phyloP scores from a whole-genome alignment of 2,797 vertebrate genomes.

The Smutsia gigantea region DNA sequence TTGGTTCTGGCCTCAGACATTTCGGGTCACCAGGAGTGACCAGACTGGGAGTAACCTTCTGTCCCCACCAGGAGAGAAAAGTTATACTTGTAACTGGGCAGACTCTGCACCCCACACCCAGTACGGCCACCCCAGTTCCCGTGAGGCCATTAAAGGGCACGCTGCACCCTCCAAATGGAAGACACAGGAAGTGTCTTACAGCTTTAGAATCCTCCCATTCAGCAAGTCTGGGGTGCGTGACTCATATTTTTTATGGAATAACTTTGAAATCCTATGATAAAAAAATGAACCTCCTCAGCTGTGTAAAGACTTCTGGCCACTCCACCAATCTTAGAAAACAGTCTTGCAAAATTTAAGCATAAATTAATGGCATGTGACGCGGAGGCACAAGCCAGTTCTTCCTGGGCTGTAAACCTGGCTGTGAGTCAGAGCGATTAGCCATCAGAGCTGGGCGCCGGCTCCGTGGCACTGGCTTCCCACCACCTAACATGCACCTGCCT shows the following conservation, averaged over 20 bases:
- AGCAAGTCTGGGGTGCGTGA: neutral
- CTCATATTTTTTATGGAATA: neutral
- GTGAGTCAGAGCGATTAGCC: neutral
- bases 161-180: neutral
- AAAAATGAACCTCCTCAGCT: neutral
- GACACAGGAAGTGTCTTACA: neutral
- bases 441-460: fast-evolving
- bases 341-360: neutral
- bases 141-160: neutral
- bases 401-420: neutral
- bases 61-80: neutral
- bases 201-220: neutral
- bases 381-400: neutral
- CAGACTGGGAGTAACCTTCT: too few species aligned
- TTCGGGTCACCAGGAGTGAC: neutral
- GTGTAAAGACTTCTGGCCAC: neutral
- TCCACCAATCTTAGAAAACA: neutral
- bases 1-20: neutral
- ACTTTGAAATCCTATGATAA: neutral
- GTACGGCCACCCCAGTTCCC: too few species aligned
- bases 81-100: neutral
- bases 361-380: neutral
- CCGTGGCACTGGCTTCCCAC: fast-evolving
- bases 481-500: fast-evolving
- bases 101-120: neutral